These are phyloP conservation scores for Sebastes glaucus DNA, from an alignment of 2,797 vertebrate species.

Conservation along the genomic window DNA sequence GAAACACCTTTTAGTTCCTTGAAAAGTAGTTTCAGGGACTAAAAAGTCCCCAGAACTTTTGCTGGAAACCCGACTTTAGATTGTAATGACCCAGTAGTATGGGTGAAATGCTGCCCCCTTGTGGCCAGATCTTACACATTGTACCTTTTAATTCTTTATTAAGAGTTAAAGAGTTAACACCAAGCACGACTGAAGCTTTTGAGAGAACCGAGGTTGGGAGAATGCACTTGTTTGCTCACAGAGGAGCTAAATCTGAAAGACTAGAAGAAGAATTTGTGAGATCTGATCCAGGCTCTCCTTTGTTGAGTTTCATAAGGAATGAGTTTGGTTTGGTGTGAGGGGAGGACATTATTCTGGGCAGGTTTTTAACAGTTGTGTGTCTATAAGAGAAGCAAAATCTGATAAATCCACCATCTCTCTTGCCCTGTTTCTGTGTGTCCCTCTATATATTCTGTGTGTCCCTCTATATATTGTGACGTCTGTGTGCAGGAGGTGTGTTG, in stretches of 20 bases:
- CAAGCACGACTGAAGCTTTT: neutral
- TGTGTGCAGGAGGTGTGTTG: constrained; percentile 84
- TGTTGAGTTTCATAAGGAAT: constrained; percentile 52
- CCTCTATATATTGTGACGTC: constrained; percentile 72
- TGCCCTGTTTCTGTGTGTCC: constrained; percentile 70
- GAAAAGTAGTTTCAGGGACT: no score
- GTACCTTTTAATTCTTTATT: neutral
- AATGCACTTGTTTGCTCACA: neutral
- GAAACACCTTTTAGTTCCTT: no score
- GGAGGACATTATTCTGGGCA: neutral
- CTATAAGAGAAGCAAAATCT: constrained; percentile 30
- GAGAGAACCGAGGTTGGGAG: neutral
- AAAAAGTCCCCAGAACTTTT: no score
- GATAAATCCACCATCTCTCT: constrained; percentile 66
- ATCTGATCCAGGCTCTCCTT: constrained; percentile 55
- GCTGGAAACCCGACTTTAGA: no score
- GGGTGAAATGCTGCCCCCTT: no score
- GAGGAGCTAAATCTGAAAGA: neutral
- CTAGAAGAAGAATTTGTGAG: neutral
- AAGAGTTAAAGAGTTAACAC: neutral
- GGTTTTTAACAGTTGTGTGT: constrained; percentile 5
- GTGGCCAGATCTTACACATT: no score
- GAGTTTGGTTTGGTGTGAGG: constrained; percentile 59
- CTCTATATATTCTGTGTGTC: constrained; percentile 69
- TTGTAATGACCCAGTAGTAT: no score